Evolutionary conservation across 2,888 invertebrate genomes (phyloP).

Genomic region (Drosophila nr. perissopoda): DNA sequence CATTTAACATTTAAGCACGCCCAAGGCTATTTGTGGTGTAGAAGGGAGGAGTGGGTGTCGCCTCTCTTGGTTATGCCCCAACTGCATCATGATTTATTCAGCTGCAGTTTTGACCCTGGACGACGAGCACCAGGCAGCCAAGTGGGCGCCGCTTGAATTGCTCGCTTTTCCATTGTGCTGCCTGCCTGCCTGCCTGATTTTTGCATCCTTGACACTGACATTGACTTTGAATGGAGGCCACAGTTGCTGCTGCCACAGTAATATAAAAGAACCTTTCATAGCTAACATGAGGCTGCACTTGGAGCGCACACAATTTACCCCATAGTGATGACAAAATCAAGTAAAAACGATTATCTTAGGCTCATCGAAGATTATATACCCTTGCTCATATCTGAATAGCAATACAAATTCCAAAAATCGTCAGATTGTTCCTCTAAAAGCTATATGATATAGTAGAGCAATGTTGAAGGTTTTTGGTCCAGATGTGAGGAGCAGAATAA

Average conservation of each 20-base stretch:
- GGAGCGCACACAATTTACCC: conserved; percentile 27
- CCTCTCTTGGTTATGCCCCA: conserved; percentile 20
- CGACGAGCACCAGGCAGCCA: conserved; percentile 40
- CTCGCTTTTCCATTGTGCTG: conserved; percentile 47
- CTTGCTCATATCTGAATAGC: not conserved
- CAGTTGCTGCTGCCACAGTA: not conserved
- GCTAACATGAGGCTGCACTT: conserved; percentile 28
- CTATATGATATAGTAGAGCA: not conserved
- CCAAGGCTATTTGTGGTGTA: conserved; percentile 1
- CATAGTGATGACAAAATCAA: conserved; percentile 27
- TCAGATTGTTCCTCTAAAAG: not conserved
- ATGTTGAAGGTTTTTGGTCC: not conserved
- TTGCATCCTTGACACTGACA: conserved; percentile 73
- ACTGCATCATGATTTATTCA: conserved; percentile 61
- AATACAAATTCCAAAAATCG: not conserved
- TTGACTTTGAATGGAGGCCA: conserved; percentile 61
- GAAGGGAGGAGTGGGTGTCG: not conserved
- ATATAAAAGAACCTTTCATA: conserved; percentile 20
- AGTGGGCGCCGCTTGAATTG: conserved; percentile 59
- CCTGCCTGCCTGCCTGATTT: conserved; percentile 29
- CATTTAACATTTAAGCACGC: conserved; percentile 26
- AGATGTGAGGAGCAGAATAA: no score
- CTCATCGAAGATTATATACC: not conserved
- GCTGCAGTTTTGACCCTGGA: conserved; percentile 39
- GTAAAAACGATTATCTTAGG: not conserved